Base-by-base conservation (phyloP, 1,140 invertebrate species). In the Procambarus virginalis region DNA sequence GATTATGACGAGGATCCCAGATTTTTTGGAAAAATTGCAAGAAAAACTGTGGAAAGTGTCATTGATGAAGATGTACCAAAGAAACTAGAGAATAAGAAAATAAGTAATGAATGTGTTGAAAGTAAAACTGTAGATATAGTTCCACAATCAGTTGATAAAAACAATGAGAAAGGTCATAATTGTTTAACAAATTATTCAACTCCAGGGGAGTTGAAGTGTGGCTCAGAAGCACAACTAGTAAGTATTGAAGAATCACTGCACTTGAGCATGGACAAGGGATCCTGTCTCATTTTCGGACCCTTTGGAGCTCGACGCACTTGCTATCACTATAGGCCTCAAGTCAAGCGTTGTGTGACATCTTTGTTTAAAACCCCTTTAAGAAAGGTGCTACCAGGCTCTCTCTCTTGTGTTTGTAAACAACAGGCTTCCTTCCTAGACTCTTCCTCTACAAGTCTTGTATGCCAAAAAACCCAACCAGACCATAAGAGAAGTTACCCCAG, bases 241-340 rank as follows among this genome's bases (percentile, higher is more conserved):
- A 79, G 82, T 79, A 48, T 84, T 49, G 88, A 89, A 77, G 88
- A 83, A 78, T 89, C 75, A 60, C 76, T 84, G 34, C 68, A 83
- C 45, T 64, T 89, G 34, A 77, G 76, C 46, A 17, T 64, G 70
- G 55, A 60, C 46, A 84, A 78, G 58, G 88, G 88, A 84, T 73
- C 81, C 49, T 73, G 60, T 34, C 60, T 89, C 10, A 58, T 89
- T 81, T 55, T 84, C 20, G 88, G 88, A 70, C 88, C 88, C 49
- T 89, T 89, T 84, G 87, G 88, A 84, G 88, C 81, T 8, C 88
- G 81, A 46, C 88, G 88, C 81, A 89, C 88, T 60, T 89, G 88
- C 64, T 89, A 89, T 89, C 88, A 89, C 88, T 89, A 77, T 89
- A 83, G 88, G 68, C 88, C 88, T 89, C 88, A 89, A 89, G 88